Conservation (phyloP, 1,140 invertebrate genomes). For the Condylostylus longicornis region DNA sequence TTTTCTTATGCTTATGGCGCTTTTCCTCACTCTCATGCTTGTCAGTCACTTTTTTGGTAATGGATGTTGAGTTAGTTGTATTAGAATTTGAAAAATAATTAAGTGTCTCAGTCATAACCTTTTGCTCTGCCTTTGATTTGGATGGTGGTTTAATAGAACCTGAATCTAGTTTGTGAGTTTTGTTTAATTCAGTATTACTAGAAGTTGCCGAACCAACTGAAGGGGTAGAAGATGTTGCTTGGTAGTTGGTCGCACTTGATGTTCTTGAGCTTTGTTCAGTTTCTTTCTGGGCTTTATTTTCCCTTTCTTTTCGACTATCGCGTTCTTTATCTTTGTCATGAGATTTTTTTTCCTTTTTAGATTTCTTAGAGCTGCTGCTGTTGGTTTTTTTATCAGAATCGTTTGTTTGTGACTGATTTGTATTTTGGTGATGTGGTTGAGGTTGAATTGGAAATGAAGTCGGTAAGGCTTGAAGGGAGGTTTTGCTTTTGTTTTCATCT, state of each 20-base stretch:
- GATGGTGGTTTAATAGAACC: too few relatives aligned
- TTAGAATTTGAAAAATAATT: too few relatives aligned
- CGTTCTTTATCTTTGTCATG: conserved; percentile 37
- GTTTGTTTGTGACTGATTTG: too few relatives aligned
- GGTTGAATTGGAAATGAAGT: too few relatives aligned
- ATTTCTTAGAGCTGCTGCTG: conserved; percentile 36
- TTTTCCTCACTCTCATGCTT: conserved; percentile 28
- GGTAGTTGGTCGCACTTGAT: too few relatives aligned
- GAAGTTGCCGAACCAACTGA: neutral
- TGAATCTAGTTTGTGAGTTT: too few relatives aligned
- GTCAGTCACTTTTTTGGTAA: conserved; percentile 31
- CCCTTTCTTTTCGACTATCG: conserved; percentile 24
- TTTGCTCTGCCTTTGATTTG: too few relatives aligned
- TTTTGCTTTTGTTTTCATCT: conserved; percentile 33
- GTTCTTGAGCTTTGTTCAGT: conserved; percentile 30
- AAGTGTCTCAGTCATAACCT: too few relatives aligned
- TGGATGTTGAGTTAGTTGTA: too few relatives aligned
- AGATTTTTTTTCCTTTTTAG: conserved; percentile 33
- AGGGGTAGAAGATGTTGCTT: neutral
- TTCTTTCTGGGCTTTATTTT: conserved; percentile 31
- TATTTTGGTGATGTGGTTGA: too few relatives aligned
- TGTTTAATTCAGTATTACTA: too few relatives aligned
- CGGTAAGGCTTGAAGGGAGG: too few relatives aligned
- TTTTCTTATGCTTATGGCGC: conserved; percentile 30
- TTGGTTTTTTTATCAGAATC: conserved; percentile 35